Percentiles rank a stretch among this genome's conserved stretches.
Evolutionary conservation across 2,113 vertebrate genomes (phyloP).

Genomic region (Toxotes jaculatrix): DNA sequence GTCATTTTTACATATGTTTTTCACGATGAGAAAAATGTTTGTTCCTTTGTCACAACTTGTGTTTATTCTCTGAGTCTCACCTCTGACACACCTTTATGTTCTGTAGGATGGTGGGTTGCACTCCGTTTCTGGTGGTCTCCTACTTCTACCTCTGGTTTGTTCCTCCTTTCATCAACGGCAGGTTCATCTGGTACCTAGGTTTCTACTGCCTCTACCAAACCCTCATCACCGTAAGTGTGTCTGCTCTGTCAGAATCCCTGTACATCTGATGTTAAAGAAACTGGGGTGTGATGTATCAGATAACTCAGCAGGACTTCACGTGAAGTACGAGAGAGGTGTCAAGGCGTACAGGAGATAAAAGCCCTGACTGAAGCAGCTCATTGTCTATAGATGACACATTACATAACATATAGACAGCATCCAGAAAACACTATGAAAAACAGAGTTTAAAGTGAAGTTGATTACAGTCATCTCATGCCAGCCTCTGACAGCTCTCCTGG

Average conservation of each 20-base stretch:
- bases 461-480: constrained; percentile 37
- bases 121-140: constrained; percentile 89
- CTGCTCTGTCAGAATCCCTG: not conserved
- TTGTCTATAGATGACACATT: constrained; percentile 21
- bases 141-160: constrained; percentile 98
- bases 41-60: not conserved
- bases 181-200: constrained; percentile 90
- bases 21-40: not conserved
- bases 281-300: not conserved
- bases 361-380: constrained; percentile 11
- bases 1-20: too few relatives aligned
- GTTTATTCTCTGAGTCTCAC: not conserved
- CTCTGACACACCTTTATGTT: not conserved
- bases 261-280: constrained; percentile 17
- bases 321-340: not conserved
- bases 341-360: constrained; percentile 19
- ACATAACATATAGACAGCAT: constrained; percentile 42
- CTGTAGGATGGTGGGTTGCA: constrained; percentile 92
- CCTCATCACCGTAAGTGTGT: constrained; percentile 91
- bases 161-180: constrained; percentile 87
- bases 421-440: constrained; percentile 20
- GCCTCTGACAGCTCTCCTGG: constrained; percentile 25
- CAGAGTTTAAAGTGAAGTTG: constrained; percentile 31
- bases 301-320: constrained; percentile 4
- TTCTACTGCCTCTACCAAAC: constrained; percentile 96